Evolutionary conservation across 2,113 vertebrate genomes (phyloP).

Genomic region (Coryphaenoides rupestris): DNA sequence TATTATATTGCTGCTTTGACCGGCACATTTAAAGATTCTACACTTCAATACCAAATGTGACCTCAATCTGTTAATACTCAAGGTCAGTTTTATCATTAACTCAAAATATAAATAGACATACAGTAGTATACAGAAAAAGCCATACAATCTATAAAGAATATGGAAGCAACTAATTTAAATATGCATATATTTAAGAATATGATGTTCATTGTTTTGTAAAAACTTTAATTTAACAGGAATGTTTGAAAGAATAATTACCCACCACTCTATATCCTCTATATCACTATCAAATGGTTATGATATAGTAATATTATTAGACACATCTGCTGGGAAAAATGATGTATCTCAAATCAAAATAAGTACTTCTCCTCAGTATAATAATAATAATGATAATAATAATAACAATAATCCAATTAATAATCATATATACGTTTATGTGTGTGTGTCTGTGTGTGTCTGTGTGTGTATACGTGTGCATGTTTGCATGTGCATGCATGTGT

Average conservation of each 20-base stretch:
- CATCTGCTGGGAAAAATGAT: not conserved
- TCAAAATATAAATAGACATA: not conserved
- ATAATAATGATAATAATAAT: too few species aligned
- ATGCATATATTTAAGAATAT: not conserved
- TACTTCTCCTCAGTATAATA: not conserved
- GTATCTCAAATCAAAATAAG: not conserved
- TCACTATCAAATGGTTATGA: too few species aligned
- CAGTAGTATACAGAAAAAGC: not conserved
- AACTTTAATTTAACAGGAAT: not conserved
- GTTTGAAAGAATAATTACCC: not conserved
- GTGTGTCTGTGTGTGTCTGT: too few species aligned
- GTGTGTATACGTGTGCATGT: not conserved
- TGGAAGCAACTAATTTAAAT: not conserved
- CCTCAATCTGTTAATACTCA: not conserved
- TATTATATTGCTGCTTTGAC: not conserved
- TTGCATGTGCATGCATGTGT: too few species aligned
- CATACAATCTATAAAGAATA: not conserved
- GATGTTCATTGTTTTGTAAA: slow-evolving; percentile 1
- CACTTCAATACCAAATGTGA: not conserved
- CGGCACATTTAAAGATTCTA: not conserved
- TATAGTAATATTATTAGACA: not conserved
- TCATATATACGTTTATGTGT: too few species aligned
- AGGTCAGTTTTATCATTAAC: not conserved
- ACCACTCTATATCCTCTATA: too few species aligned
- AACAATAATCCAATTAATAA: too few species aligned